phyloP scores from a whole-genome alignment of 2,113 vertebrate genomes.

The Gopherus flavomarginatus region DNA sequence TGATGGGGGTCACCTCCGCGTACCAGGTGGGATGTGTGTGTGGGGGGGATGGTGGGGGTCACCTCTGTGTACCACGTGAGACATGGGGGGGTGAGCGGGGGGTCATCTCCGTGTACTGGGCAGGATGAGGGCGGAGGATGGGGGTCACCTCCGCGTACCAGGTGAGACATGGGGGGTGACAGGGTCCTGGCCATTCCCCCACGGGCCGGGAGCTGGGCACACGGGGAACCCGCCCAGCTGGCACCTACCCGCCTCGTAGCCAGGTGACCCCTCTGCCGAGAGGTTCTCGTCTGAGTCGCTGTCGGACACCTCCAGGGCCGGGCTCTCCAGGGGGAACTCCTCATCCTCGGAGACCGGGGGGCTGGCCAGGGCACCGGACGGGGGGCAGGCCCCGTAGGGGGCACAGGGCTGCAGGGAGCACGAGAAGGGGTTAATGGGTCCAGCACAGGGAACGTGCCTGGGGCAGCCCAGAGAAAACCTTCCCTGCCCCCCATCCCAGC shows the following conservation, averaged over 20 bases:
- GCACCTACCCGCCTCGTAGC: conserved; percentile 62
- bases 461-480: no score
- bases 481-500: no score
- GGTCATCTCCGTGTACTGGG: no score
- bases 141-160: no score
- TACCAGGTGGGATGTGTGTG: no score
- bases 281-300: conserved; percentile 72
- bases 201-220: neutral
- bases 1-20: no score
- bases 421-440: neutral
- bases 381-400: neutral
- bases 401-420: conserved; percentile 50
- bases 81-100: no score
- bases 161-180: no score
- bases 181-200: no score
- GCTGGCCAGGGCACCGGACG: conserved; percentile 40
- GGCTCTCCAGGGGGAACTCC: conserved; percentile 51
- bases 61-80: no score
- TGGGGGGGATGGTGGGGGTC: no score
- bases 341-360: conserved; percentile 70
- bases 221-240: neutral
- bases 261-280: neutral
- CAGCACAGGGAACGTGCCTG: neutral
- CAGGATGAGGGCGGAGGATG: no score
- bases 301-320: conserved; percentile 76